A percentile compares a stretch with the other conserved stretches of the same genome.
These are phyloP conservation scores for Orthosia gothica DNA, from an alignment of 2,888 invertebrate species.

Conservation along the genomic window DNA sequence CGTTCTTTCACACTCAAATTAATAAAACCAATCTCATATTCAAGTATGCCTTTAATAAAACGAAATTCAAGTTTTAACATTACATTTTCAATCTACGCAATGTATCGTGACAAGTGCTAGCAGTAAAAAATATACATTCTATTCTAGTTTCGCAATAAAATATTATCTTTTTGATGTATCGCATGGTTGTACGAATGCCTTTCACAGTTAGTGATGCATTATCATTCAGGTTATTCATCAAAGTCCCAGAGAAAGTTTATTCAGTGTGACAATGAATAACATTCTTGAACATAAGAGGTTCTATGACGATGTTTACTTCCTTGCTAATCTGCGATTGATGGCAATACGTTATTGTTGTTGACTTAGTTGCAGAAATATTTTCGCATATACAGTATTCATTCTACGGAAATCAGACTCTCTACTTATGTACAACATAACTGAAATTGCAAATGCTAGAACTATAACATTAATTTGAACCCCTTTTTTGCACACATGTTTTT, in stretches of 20 bases:
- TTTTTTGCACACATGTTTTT: no score
- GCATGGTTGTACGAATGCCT: constrained; percentile 27
- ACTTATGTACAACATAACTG: neutral
- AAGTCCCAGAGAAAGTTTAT: constrained; percentile 33
- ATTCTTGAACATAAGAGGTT: constrained; percentile 34
- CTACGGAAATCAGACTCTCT: neutral
- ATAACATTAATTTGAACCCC: no score
- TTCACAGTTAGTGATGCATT: constrained; percentile 53
- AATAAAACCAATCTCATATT: constrained; percentile 15
- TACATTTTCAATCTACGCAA: constrained; percentile 25
- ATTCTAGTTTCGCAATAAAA: constrained; percentile 34
- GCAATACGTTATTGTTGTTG: constrained; percentile 8
- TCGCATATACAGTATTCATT: neutral
- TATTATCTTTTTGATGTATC: constrained; percentile 26
- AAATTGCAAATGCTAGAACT: neutral
- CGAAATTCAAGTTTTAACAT: constrained; percentile 5
- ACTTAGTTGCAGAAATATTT: neutral
- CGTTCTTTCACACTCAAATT: constrained; percentile 6
- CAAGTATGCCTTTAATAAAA: constrained; percentile 22
- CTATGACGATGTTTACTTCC: constrained; percentile 31
- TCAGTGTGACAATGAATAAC: constrained; percentile 42
- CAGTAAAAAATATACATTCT: constrained; percentile 14
- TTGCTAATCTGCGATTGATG: constrained; percentile 30
- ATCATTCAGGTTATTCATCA: constrained; percentile 45
- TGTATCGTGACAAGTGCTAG: constrained; percentile 30